Evolutionary conservation across 1,140 invertebrate genomes (phyloP), one percentile per base, ranked within the genome.

Genomic region (Caerostris extrusa): DNA sequence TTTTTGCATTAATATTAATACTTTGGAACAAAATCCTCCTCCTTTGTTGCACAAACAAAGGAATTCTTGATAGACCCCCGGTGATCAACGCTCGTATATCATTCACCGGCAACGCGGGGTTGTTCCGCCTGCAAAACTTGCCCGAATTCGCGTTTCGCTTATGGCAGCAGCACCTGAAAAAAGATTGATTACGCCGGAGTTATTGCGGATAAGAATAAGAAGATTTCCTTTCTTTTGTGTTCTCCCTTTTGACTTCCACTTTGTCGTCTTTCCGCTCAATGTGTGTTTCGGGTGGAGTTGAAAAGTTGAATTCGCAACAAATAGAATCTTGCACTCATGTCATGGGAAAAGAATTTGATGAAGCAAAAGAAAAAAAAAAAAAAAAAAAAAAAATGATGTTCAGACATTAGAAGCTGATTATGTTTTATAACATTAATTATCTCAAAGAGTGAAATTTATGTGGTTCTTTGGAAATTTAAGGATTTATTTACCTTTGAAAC

Each of bases 111-210:
- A 19, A 8, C 69, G 7, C 6, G 69, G 0, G 34, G 7, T 71
- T 71, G 69, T 71, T 71, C 69, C 7, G 69, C 19, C 69, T 71
- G 69, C 69, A 71, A 34, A 71, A 71, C 69, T 71, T 71, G 81
- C 14, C 81, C 81, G 10, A 34, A 19, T 71, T 56, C 85, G 17
- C 58, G 19, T 61, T 87, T 87, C 85, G 85, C 12, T 87, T 87
- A 56, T 87, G 85, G 85, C 85, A 87, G 85, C 57, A n/a, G n/a
- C 34, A 87, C 19, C 19, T 61, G 56, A 87, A 87, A 87, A 87
- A 56, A 87, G 85, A 87, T 87, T 58, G 85, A 87, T 87, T 87
- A 87, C 58, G n/a, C 5, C 57, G 57, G n/a, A 61, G 58, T 60
- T 61, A 61, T 87, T 50, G 81, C 50, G 81, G 55, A 17, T 56